phyloP scores from a whole-genome alignment of 1,140 invertebrate species.

The Apis dorsata region DNA sequence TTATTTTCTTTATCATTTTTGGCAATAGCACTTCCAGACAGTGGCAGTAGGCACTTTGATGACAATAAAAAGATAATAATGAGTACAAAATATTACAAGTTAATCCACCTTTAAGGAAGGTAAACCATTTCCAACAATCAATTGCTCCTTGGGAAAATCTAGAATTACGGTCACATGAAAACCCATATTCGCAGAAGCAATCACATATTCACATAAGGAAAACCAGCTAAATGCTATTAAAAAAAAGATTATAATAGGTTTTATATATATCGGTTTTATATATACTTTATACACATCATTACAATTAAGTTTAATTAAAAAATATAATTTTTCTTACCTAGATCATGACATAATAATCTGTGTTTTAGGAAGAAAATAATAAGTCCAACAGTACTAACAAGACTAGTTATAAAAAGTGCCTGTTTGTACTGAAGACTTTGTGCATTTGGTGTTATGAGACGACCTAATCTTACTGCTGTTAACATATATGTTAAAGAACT shows the following conservation, averaged over 20 bases:
- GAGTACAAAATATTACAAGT: constrained; percentile 68
- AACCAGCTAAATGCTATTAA: constrained; percentile 95
- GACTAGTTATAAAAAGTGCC: constrained; percentile 87
- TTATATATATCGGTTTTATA: constrained; percentile 2
- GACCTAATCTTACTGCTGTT: constrained; percentile 81
- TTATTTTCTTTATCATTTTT: constrained; percentile 31
- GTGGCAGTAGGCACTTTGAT: constrained; percentile 77
- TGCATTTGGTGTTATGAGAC: constrained; percentile 78
- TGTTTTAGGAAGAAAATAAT: constrained; percentile 93
- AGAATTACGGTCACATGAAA: constrained; percentile 93
- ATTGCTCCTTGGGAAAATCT: constrained; percentile 90
- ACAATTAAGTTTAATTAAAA: constrained; percentile 10
- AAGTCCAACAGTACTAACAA: constrained; percentile 89
- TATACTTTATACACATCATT: not conserved
- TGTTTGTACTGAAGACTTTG: constrained; percentile 85
- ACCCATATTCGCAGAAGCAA: constrained; percentile 94
- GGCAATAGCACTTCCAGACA: constrained; percentile 64
- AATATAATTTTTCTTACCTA: constrained; percentile 84
- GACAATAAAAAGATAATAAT: constrained; percentile 61
- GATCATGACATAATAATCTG: constrained; percentile 91
- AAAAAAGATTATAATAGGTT: constrained; percentile 57
- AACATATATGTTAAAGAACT: constrained; percentile 93
- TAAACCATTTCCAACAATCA: constrained; percentile 85
- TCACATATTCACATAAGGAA: constrained; percentile 94
- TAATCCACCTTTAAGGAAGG: constrained; percentile 75